Base-by-base conservation (phyloP, 2,797 vertebrate genomes). In the Parauchenoglanis ngamensis region DNA sequence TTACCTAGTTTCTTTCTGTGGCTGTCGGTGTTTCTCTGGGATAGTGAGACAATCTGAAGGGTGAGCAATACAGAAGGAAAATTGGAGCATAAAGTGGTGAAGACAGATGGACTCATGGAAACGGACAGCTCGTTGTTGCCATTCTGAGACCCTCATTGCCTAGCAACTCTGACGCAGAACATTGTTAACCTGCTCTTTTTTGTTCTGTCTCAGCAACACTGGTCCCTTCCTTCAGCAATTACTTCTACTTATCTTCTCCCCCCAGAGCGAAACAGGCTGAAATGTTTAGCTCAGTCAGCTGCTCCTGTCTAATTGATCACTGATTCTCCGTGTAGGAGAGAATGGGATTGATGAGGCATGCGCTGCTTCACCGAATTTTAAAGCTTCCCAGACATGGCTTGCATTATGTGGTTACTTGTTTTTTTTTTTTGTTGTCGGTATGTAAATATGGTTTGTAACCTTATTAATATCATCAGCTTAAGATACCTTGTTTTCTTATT, bases 51-150 rank as follows among this genome's bases (percentile, higher is more conserved):
- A 31, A 57, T 46, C 35, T n/a, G 35, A 81, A 63, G 6, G 12
- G 12, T 80, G 35, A 46, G 56, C 12, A 61, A 4, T 57, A 57
- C 15, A 54, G 76, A 56, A 80, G 78, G 35, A 80, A 44, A 79
- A 40, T 40, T 0, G 2, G 7, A 77, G 2, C 25, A 31, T 19
- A 59, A 12, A 61, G 23, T 25, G 40, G 21, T 80, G 57, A 80
- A 80, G 11, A 25, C 78, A 80, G 78, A 63, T 63, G 54, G 77
- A 79, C 28, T n/a, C 40, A 80, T 13, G 77, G 54, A 61, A 80
- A 61, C 46, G 21, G 78, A 49, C 35, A 44, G 57, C 78, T 61
- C 57, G n/a, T 13, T 25, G 54, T 79, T 59, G 8, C 77, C 77
- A 13, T 59, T 59, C 77, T 79, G 31, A 40, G 10, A 35, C 54